Evolutionary conservation across 2,113 vertebrate species (phyloP), one percentile per base, ranked within the genome.

Genomic region (Nibea albiflora): DNA sequence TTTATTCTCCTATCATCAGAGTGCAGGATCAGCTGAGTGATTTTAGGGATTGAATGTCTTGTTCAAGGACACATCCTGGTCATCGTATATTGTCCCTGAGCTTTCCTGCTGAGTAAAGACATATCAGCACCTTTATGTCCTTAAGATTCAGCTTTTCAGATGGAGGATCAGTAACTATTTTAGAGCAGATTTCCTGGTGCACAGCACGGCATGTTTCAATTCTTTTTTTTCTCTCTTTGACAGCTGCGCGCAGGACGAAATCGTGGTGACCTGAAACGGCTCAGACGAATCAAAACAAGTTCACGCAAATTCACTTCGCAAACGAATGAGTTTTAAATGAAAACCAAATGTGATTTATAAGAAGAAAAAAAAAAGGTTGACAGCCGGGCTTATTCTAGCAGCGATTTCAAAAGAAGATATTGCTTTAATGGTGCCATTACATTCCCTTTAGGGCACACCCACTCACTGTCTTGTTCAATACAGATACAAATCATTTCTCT

Each of bases 361-460:
- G n/a, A 26, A 26, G 2, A 26, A 26, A 26, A 26, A 76, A 66
- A 57, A 31, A 47, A 20, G 39, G 9, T 61, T 71, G 58, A 73
- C 46, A 81, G 70, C 63, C 50, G 39, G 56, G 17, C 76, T 73
- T 22, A 42, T 53, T 49, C 4, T 31, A 20, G 31, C n/a, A 64
- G 53, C 39, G 52, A 67, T 66, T 84, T 52, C 26, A 78, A 14
- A 68, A 63, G 19, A 76, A 70, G 2, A 74, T 46, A 14, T 57
- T 47, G 42, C 39, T 79, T 79, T 73, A 73, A 83, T 42, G 49
- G 78, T 86, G 53, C 70, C 78, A 80, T 85, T 71, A 78, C 73
- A 7, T 66, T 35, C 46, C 78, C 83, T 93, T 83, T 52, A 87
- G 86, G 91, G 85, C 85, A 88, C 86, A 87, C 90, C 91, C 90